phyloP scores from a whole-genome alignment of 1,140 invertebrate genomes.

The Calosoma granatense region DNA sequence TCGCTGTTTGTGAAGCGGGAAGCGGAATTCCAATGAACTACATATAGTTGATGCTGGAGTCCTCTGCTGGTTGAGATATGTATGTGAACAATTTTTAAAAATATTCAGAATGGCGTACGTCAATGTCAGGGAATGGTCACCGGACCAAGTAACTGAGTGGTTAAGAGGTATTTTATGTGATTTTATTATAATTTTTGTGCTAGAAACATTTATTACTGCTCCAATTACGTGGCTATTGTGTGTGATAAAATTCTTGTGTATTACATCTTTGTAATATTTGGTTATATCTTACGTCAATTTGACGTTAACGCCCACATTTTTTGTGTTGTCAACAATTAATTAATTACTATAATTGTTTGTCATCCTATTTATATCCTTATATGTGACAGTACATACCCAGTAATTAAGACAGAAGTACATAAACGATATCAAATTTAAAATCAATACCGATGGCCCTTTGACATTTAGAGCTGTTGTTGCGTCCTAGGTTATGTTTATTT shows the following conservation, averaged over 20 bases:
- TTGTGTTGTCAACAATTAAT: background rate
- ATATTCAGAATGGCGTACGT: conserved; percentile 64
- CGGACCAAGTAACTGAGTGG: conserved; percentile 91
- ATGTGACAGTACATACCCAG: conserved; percentile 18
- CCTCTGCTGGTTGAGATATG: too few species aligned
- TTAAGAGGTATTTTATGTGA: conserved; percentile 56
- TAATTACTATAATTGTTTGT: background rate
- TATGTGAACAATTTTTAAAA: background rate
- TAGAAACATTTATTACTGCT: too few species aligned
- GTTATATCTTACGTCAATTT: background rate
- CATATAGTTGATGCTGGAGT: too few species aligned
- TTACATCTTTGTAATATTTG: conserved; percentile 6
- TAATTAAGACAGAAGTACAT: background rate
- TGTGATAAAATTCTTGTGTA: background rate
- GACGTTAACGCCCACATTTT: conserved; percentile 13
- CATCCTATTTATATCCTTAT: background rate
- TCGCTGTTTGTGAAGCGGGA: too few species aligned
- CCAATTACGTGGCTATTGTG: too few species aligned
- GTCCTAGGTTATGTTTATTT: conserved; percentile 11
- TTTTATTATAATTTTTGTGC: background rate
- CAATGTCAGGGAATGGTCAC: conserved; percentile 84
- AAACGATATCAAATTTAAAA: background rate
- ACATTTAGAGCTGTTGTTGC: conserved; percentile 4
- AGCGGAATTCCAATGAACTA: too few species aligned
- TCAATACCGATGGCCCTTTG: background rate